Percentiles rank a stretch among this genome's conserved stretches.
Conservation (phyloP, 2,888 invertebrate genomes). For the Biston stratarius region DNA sequence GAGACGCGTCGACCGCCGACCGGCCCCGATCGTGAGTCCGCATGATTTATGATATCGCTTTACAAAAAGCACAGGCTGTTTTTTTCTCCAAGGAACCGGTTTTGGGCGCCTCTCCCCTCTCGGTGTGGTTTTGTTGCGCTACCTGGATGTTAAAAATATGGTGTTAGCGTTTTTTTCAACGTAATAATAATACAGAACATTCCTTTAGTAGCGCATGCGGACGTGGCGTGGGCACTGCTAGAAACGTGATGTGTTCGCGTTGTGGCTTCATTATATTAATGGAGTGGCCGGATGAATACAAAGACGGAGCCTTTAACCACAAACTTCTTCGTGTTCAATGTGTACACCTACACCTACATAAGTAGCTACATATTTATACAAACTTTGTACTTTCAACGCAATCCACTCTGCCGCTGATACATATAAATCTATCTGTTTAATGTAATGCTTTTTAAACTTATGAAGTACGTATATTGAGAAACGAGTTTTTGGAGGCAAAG, state of each 20-base stretch:
- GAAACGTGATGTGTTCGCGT: conserved; percentile 78
- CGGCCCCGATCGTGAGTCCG: conserved; percentile 77
- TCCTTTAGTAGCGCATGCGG: conserved; percentile 83
- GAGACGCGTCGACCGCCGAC: conserved; percentile 60
- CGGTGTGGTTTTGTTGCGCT: conserved; percentile 71
- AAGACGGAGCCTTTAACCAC: conserved; percentile 71
- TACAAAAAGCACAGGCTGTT: conserved; percentile 62
- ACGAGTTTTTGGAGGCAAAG: too few species aligned
- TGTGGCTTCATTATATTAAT: conserved; percentile 85
- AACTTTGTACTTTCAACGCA: too few species aligned
- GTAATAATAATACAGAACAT: conserved; percentile 84
- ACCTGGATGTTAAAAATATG: conserved; percentile 81
- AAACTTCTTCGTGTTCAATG: conserved; percentile 68
- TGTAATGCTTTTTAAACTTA: too few species aligned
- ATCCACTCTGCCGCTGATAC: too few species aligned
- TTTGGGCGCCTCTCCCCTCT: conserved; percentile 64
- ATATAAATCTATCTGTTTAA: too few species aligned
- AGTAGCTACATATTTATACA: conserved; percentile 45
- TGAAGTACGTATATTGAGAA: too few species aligned
- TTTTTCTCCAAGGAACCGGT: conserved; percentile 71
- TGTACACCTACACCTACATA: conserved; percentile 38
- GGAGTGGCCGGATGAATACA: conserved; percentile 82
- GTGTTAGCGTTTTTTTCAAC: conserved; percentile 74
- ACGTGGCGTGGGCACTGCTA: conserved; percentile 77
- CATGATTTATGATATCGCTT: conserved; percentile 80